Conservation (phyloP, 2,797 vertebrate genomes). For the Danio choprae region DNA sequence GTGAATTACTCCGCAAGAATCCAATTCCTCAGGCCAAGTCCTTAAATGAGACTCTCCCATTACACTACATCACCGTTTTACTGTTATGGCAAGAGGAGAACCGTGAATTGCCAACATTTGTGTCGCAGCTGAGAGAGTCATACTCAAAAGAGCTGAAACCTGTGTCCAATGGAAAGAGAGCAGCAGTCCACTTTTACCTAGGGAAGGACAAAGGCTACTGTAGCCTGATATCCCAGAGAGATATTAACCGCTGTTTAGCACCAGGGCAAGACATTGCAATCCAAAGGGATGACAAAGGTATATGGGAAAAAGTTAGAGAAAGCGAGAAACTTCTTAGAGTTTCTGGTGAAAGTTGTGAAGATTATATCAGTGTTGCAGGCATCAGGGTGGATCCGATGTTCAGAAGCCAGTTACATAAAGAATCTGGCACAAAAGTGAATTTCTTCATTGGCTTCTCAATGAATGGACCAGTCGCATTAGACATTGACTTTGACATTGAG, state of each 20-base stretch:
- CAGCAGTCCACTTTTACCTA: conserved; percentile 72
- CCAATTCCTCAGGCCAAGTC: accelerated
- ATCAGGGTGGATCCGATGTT: conserved; percentile 65
- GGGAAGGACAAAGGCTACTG: conserved; percentile 66
- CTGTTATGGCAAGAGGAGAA: conserved; percentile 64
- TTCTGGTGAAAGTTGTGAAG: conserved; percentile 46
- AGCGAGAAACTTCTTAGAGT: conserved; percentile 61
- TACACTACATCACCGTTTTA: conserved; percentile 67
- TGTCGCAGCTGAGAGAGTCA: conserved; percentile 64
- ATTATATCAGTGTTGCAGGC: conserved; percentile 52
- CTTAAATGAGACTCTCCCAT: conserved; percentile 44
- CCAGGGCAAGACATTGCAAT: conserved; percentile 49
- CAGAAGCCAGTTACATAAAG: conserved; percentile 63
- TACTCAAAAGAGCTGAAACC: conserved; percentile 63
- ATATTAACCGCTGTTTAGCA: conserved; percentile 43
- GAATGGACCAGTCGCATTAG: conserved; percentile 71
- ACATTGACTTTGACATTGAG: conserved; percentile 61
- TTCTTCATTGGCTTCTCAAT: conserved; percentile 75
- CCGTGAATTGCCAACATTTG: not conserved
- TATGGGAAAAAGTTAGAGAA: conserved; percentile 67
- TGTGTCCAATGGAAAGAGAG: conserved; percentile 65
- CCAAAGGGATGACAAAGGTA: conserved; percentile 65
- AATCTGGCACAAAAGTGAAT: conserved; percentile 51
- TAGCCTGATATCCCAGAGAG: conserved; percentile 57
- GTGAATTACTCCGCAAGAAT: not conserved